Evolutionary conservation across 2,888 invertebrate species (phyloP), one percentile per base, ranked within the genome.

Genomic region (Palloptera scutellata): DNA sequence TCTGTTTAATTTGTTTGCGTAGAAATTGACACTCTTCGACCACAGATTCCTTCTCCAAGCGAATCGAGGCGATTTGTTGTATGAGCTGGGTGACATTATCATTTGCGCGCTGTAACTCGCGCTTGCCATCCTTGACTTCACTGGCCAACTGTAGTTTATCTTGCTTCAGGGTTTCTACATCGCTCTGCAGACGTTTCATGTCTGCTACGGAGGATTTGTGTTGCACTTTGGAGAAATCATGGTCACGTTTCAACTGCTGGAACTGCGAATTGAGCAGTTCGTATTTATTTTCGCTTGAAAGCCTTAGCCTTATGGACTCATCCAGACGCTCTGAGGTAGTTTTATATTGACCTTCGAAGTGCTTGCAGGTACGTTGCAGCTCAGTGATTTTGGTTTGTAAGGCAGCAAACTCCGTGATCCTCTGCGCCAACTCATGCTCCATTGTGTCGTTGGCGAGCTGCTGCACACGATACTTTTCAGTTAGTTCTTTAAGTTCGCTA

Each of bases 21-120:
- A 76, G 19, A 52, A 65, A 41, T 12, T 45, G 61, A 57, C 67
- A 73, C 51, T 77, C 77, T 10, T 76, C 73, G 6, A 72, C 57
- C 1, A 69, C 64, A 0, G 67, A 20, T 55, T 77, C 74, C 43
- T 77, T 77, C 66, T 77, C 76, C 17, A 71, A 55, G 4, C 77
- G 74, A 59, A 75, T 73, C 0, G 74, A 72, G 15, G 75, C 71
- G 13, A 76, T 72, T 68, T 77, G 75, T 53, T 74, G 75, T 55
- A 76, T 78, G 1, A 78, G 61, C 15, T 75, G 71, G 5, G 73
- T 72, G 1, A 78, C 70, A 68, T 77, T 77, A n/a, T 77, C 75
- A 48, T 75, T 76, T 12, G 75, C 71, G 13, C 72, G 71, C 10
- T 69, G 68, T 1, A 75, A 17, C 19, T 73, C 74, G 3, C 65